phyloP scores from a whole-genome alignment of 2,888 invertebrate genomes.

The Apotomis betuletana region DNA sequence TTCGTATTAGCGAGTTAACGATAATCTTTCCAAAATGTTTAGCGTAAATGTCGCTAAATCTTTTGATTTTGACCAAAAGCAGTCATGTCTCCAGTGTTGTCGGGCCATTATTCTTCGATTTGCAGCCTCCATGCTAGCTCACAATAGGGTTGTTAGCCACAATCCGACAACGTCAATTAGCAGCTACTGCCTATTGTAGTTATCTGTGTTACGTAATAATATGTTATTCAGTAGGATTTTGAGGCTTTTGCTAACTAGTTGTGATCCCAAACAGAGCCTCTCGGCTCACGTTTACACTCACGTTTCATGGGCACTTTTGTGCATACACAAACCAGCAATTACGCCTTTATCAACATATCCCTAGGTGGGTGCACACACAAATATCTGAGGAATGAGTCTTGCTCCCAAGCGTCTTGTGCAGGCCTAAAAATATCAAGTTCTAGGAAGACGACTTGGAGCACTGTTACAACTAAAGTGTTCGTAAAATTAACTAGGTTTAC shows the following conservation, averaged over 20 bases:
- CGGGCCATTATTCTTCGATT: conserved; percentile 44
- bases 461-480: too few relatives aligned
- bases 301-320: neutral
- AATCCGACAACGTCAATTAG: conserved; percentile 48
- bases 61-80: conserved; percentile 31
- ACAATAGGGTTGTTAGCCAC: conserved; percentile 44
- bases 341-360: too few relatives aligned
- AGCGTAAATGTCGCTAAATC: conserved; percentile 9
- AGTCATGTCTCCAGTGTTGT: conserved; percentile 46
- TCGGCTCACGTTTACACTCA: too few relatives aligned
- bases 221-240: conserved; percentile 7
- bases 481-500: too few relatives aligned
- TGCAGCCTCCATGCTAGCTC: conserved; percentile 15
- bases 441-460: too few relatives aligned
- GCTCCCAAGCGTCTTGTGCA: too few relatives aligned
- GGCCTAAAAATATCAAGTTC: too few relatives aligned
- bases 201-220: conserved; percentile 25
- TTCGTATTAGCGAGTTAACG: too few relatives aligned
- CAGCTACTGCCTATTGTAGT: conserved; percentile 37
- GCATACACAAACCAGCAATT: too few relatives aligned
- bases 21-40: too few relatives aligned
- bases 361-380: too few relatives aligned
- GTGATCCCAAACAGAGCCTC: conserved; percentile 2
- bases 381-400: too few relatives aligned
- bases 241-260: neutral